phyloP scores from a whole-genome alignment of 2,888 invertebrate genomes.

The Phymatocera aterrima region DNA sequence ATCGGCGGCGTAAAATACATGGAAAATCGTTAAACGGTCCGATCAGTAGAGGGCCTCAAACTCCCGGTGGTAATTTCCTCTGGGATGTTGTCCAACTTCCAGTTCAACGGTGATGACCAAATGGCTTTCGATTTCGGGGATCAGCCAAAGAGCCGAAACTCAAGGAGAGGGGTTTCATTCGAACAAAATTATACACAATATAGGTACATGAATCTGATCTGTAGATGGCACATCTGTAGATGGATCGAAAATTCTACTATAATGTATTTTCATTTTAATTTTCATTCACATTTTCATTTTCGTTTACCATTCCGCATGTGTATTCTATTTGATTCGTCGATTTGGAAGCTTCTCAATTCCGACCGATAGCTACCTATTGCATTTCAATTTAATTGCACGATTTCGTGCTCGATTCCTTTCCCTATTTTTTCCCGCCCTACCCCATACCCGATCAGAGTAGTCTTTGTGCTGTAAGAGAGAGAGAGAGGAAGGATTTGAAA shows the following conservation, averaged over 20 bases:
- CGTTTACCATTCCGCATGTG: background rate
- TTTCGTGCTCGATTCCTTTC: conserved; percentile 15
- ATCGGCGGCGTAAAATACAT: background rate
- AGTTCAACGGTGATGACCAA: conserved; percentile 1
- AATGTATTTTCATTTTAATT: no score
- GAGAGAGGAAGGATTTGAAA: conserved; percentile 28
- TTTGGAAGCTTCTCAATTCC: conserved; percentile 11
- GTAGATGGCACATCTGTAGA: no score
- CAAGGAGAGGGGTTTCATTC: background rate
- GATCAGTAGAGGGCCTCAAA: background rate
- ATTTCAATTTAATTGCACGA: conserved; percentile 31
- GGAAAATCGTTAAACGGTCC: background rate
- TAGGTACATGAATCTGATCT: background rate
- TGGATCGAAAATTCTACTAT: no score
- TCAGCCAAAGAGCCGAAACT: background rate
- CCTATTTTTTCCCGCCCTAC: background rate
- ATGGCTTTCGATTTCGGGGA: background rate
- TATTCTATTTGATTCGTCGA: background rate
- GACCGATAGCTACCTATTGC: background rate
- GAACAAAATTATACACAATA: background rate
- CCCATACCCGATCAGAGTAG: no score
- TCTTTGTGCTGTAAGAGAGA: conserved; percentile 6
- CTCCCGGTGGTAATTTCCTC: background rate
- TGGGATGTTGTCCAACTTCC: conserved; percentile 9
- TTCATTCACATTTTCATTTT: no score